Base-by-base conservation (phyloP, 2,113 vertebrate genomes). In the Ciconia boyciana region DNA sequence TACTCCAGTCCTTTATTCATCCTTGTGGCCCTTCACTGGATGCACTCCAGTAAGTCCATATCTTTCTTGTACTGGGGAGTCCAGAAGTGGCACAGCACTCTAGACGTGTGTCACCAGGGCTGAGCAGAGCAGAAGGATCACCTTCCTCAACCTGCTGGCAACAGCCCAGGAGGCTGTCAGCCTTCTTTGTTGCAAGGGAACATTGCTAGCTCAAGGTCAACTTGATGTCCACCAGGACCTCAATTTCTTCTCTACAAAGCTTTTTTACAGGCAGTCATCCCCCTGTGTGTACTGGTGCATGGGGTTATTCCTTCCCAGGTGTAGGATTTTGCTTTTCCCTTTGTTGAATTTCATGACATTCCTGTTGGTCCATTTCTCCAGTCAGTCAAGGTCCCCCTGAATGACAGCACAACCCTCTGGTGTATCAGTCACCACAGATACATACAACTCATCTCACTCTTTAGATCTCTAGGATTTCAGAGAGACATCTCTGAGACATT, bases 31-130 rank as follows among this genome's bases (percentile, higher is more conserved):
- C 18, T 61, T 61, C 46, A 29, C 19, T 60, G 29, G 3, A 16
- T 25, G 3, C 1, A 2, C 11, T 61, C 12, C 49, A 41, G 10
- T 43, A 52, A 87, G 2, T 43, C 43, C 2, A 0, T 52, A 13
- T 29, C 17, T 57, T 32, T 57, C 34, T 76, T 54, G 31, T 26
- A 34, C 62, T 76, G 39, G 9, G 5, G 58, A 21, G 19, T 71
- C 24, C 26, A 55, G 24, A 71, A 66, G 16, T 58, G 36, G 6
- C 24, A 68, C 4, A 1, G 31, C 7, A 54, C 4, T 72, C 13
- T 12, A 49, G 19, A 44, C 41, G 6, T 44, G 15, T 44, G 62
- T 71, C 31, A 54, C n/a, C 8, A 68, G 13, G 22, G 13, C 15
- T 89, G 32, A 93, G 57, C 22, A 62, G 36, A 91, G 34, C 48